Evolutionary conservation across 1,140 invertebrate genomes (phyloP).

Genomic region (Caenorhabditis latens): DNA sequence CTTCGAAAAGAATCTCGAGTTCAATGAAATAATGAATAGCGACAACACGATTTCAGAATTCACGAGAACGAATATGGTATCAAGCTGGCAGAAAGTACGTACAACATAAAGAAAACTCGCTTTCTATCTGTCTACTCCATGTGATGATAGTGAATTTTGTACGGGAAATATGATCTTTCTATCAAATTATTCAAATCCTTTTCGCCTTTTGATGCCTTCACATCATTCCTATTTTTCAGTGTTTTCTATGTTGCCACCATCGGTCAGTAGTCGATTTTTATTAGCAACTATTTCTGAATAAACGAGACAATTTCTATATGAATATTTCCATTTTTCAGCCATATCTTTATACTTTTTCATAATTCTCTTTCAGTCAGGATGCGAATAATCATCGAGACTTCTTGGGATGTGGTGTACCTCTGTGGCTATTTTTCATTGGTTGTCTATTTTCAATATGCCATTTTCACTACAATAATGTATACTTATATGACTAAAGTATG

Average conservation of each 20-base stretch:
- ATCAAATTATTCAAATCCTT: not conserved
- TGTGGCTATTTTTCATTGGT: slow-evolving; percentile 23
- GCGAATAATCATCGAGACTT: slow-evolving; percentile 40
- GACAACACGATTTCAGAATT: no score
- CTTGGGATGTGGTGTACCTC: slow-evolving; percentile 24
- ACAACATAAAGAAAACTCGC: no score
- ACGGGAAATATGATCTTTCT: slow-evolving; percentile 20
- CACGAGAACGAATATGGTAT: no score
- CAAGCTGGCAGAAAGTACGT: no score
- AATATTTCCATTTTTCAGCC: no score
- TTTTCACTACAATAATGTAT: slow-evolving; percentile 23
- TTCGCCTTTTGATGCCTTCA: no score
- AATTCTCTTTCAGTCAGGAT: not conserved
- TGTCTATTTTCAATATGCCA: slow-evolving; percentile 39
- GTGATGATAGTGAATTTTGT: not conserved
- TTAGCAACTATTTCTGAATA: not conserved
- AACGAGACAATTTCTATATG: no score
- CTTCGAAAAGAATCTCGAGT: no score
- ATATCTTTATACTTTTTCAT: no score
- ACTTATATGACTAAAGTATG: slow-evolving; percentile 34
- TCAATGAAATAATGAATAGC: no score
- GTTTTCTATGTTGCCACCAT: not conserved
- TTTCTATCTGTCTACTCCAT: not conserved
- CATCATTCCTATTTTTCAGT: not conserved
- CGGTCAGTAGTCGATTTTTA: not conserved